Conservation (phyloP, 2,888 invertebrate genomes). For the Epinotia bilunana region DNA sequence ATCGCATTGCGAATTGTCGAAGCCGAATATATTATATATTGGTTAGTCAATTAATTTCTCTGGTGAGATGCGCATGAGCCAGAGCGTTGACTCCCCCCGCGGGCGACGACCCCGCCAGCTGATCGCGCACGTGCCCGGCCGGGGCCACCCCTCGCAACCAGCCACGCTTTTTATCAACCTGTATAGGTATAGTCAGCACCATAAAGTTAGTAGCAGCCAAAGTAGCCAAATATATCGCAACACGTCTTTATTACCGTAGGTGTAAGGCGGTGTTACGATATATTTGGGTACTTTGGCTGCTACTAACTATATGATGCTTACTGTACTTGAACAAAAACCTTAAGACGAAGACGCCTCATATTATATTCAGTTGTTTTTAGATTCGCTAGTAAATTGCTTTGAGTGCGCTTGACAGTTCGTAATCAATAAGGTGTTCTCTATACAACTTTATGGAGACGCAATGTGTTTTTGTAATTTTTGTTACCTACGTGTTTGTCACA, state of each 20-base stretch:
- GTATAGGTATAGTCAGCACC: no score
- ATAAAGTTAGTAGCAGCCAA: no score
- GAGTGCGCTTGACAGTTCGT: not conserved
- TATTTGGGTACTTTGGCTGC: no score
- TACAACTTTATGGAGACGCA: not conserved
- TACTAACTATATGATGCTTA: no score
- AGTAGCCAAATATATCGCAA: no score
- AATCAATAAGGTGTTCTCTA: not conserved
- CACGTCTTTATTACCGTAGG: no score
- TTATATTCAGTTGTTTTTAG: constrained; percentile 1
- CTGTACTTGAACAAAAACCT: not conserved
- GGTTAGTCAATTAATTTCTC: constrained; percentile 25
- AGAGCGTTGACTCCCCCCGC: constrained; percentile 49
- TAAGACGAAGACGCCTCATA: not conserved
- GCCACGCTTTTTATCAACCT: not conserved
- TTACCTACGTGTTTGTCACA: no score
- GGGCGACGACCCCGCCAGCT: constrained; percentile 40
- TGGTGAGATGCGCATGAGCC: constrained; percentile 37
- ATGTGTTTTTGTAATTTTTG: no score
- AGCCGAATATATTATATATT: not conserved
- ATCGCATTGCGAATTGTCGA: not conserved
- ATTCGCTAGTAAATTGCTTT: not conserved
- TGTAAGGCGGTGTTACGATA: no score
- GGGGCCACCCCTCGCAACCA: constrained; percentile 13
- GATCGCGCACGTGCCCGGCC: constrained; percentile 39